Evolutionary conservation across 2,888 invertebrate species (phyloP), one percentile per base, ranked within the genome.

Genomic region (Nomada ruficornis): DNA sequence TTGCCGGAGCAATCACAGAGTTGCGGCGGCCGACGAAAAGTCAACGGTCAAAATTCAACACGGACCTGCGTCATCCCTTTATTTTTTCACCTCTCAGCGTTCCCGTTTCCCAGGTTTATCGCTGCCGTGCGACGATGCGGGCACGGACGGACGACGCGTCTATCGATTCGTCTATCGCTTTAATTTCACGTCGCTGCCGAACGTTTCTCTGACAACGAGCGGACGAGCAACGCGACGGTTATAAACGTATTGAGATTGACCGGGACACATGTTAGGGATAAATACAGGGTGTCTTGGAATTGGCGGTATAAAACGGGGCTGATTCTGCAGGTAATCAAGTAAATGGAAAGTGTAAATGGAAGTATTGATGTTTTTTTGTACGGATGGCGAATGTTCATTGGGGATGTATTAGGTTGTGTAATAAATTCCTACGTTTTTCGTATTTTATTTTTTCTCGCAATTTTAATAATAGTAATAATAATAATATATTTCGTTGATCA

Each of bases 161-260:
- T 77, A 85, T 85, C 83, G 83, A 83, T 75, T 72, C 80, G 68
- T 75, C 74, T 77, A 80, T 77, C 75, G 77, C 59, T 85, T 85
- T 80, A 80, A 85, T 83, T 80, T 76, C 47, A 73, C 83, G 65
- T 77, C 54, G 23, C n/a, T 52, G 26, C 23, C 62, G 57, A 54
- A 54, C n/a, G 55, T 26, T 36, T 11, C 71, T 18, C 26, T 50
- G 77, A 85, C 75, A n/a, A 29, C 57, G 18, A 60, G 15, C 10
- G 26, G n/a, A 68, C 54, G 26, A 2, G 26, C 11, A 10, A 42
- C 42, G 23, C 20, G n/a, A 1, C 15, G 13, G 2, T 63, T 23
- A 23, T 29, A 59, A 50, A 62, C 60, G 59, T 42, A 54, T 60
- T 36, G 13, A 23, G 65, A 29, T 26, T 7, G 52, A 13, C 18